A percentile compares a stretch with the other conserved stretches of the same genome.
phyloP scores from a whole-genome alignment of 2,113 vertebrate genomes.

The Microtus montanus region DNA sequence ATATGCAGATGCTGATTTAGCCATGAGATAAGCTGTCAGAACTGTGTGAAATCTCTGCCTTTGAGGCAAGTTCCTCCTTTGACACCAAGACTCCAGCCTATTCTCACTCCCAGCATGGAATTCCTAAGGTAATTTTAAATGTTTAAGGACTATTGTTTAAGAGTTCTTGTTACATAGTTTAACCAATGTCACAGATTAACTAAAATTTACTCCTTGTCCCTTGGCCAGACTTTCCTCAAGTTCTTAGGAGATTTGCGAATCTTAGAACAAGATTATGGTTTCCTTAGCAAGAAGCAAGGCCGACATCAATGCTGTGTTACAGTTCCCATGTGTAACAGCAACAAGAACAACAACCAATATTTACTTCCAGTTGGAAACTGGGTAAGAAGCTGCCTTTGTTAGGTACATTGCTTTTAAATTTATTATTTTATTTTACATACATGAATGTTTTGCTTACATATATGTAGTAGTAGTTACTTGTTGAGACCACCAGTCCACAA shows the following conservation, averaged over 20 bases:
- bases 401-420: conserved; percentile 6
- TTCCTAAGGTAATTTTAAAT: neutral
- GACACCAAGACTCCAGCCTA: neutral
- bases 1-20: neutral
- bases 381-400: conserved; percentile 69
- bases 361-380: conserved; percentile 74
- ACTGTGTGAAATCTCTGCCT: neutral
- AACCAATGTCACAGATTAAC: neutral
- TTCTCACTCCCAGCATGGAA: neutral
- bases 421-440: neutral
- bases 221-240: neutral
- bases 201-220: neutral
- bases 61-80: neutral
- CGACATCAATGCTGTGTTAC: conserved; percentile 22
- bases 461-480: neutral
- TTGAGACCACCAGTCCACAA: neutral
- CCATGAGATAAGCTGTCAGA: neutral
- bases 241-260: neutral
- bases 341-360: conserved; percentile 43
- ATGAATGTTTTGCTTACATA: neutral
- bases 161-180: neutral
- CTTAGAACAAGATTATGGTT: neutral
- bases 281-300: neutral
- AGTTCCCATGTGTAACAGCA: conserved; percentile 62
- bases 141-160: neutral